These are phyloP conservation scores for Luidia sarsii DNA, from an alignment of 53 echinoderm and acorn worm genomes.

Conservation along the genomic window DNA sequence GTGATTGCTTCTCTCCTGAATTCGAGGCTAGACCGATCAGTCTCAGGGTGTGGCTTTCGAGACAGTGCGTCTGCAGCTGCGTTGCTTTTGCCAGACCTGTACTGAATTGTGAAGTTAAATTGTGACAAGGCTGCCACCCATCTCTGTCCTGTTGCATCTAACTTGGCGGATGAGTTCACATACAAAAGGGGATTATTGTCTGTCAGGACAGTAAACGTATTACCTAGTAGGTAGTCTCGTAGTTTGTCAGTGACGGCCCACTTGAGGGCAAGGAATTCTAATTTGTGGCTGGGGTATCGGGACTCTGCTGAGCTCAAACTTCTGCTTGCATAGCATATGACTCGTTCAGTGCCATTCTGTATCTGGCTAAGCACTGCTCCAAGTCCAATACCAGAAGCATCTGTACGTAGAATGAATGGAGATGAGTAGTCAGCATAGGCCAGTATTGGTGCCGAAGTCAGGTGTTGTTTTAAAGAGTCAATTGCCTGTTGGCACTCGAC, in stretches of 20 bases:
- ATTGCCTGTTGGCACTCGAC: no score
- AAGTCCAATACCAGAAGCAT: slow-evolving; percentile 18
- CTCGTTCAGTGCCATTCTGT: slow-evolving; percentile 18
- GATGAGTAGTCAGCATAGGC: slow-evolving; percentile 22
- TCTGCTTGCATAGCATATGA: background rate
- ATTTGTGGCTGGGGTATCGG: slow-evolving; percentile 55
- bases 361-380: slow-evolving; percentile 19
- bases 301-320: slow-evolving; percentile 42
- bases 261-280: slow-evolving; percentile 64
- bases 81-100: slow-evolving; percentile 6
- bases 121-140: slow-evolving; percentile 13
- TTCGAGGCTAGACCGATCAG: background rate
- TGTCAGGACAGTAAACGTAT: slow-evolving; percentile 51
- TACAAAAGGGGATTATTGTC: slow-evolving; percentile 66
- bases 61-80: slow-evolving; percentile 14
- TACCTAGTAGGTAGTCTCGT: slow-evolving; percentile 51
- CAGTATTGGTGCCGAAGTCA: slow-evolving; percentile 8
- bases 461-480: no score
- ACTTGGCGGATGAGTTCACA: slow-evolving; percentile 59
- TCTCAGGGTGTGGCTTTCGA: background rate
- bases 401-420: slow-evolving; percentile 20
- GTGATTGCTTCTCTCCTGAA: background rate
- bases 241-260: slow-evolving; percentile 70
- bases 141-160: slow-evolving; percentile 14
- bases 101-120: slow-evolving; percentile 12